phyloP scores from a whole-genome alignment of 2,113 vertebrate genomes.

The Empidonax traillii region DNA sequence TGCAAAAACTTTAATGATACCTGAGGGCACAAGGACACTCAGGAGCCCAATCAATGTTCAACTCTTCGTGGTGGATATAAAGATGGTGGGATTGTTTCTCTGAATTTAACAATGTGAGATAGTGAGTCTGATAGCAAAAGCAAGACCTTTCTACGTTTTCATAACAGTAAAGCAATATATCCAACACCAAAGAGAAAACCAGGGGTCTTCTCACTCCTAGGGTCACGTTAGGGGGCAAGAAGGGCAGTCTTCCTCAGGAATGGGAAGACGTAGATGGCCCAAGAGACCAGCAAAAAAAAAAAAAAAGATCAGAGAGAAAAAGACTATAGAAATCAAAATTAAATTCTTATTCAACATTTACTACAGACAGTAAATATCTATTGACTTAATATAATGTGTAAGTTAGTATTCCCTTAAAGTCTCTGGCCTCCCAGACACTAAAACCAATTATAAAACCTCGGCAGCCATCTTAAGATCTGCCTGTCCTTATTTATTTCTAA shows the following conservation, averaged over 20 bases:
- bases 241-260: not conserved
- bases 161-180: not conserved
- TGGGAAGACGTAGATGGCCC: not conserved
- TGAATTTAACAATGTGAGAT: not conserved
- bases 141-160: not conserved
- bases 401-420: not conserved
- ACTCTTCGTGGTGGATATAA: not conserved
- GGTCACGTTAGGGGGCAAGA: not conserved
- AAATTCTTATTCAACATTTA: not conserved
- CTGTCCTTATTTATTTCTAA: not conserved
- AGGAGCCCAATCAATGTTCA: accelerated
- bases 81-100: not conserved
- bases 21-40: not conserved
- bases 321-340: not conserved
- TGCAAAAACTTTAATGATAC: not conserved
- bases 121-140: not conserved
- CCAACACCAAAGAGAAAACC: not conserved
- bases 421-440: not conserved
- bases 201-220: not conserved
- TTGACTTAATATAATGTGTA: not conserved
- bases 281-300: not conserved
- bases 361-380: not conserved
- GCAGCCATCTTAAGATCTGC: not conserved
- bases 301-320: not conserved
- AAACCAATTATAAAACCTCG: not conserved